Evolutionary conservation across 30 jellyfish, hydroid and myxozoan species (phyloP), one percentile per base, ranked within the genome.

Genomic region (Mastigias papua): DNA sequence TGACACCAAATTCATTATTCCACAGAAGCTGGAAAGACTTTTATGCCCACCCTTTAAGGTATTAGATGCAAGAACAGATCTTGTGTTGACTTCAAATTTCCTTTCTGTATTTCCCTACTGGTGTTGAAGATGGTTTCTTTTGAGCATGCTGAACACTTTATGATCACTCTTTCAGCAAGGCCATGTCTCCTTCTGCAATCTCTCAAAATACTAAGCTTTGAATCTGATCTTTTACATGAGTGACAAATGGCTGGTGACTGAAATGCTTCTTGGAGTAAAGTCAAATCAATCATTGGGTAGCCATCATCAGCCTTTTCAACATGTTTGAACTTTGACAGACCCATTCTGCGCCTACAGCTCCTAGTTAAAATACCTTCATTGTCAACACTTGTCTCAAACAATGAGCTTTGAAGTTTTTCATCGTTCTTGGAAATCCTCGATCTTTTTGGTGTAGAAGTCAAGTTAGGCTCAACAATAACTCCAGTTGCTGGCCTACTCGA

Each of bases 11-110:
- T n/a, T n/a, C n/a, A n/a, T n/a, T n/a, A n/a, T n/a, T 67, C 79
- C 79, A 67, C 84, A 72, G 37, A 72, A 72, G 33, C 37, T 72
- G 13, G 84, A 5, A 27, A 72, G 84, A 22, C 21, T 37, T 72
- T 72, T 46, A n/a, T 70, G 66, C 21, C 84, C 84, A 72, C 84
- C 84, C 23, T 72, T 72, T 70, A 72, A 37, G 37, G 84, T 30
- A 46, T 72, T 72, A 34, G 71, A 72, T 16, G 84, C 84, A 16
- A 33, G 20, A 29, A 72, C 84, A 5, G 84, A 72, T 37, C 84
- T 72, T 72, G 84, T 72, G 42, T 72, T 72, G 13, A 72, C 51
- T 67, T 67, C 79, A 31, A 67, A 67, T 31, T 67, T 13, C 79
- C 79, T 22, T 31, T 67, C 25, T 67, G 51, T 26, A 67, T 13